A percentile compares a stretch with the other conserved stretches of the same genome.
These are phyloP conservation scores for Arizona elegans DNA, from an alignment of 2,113 vertebrate genomes.

Conservation along the genomic window DNA sequence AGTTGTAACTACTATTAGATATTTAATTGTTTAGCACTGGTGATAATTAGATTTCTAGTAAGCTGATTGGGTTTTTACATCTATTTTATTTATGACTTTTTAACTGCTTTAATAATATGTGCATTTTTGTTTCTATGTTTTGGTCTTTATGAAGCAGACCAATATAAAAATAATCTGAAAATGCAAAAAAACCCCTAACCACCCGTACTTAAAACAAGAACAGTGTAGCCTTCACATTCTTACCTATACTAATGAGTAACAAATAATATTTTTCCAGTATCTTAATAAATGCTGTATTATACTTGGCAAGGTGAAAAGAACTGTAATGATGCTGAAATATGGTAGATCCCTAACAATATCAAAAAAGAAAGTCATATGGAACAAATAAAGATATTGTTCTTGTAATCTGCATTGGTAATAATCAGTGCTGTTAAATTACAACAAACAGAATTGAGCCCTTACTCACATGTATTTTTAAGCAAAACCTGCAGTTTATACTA, in stretches of 20 bases:
- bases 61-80: not conserved
- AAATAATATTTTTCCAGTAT: not conserved
- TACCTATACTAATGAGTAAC: not conserved
- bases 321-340: not conserved
- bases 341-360: not conserved
- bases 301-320: not conserved
- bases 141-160: not conserved
- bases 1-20: not conserved
- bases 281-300: not conserved
- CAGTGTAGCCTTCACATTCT: not conserved
- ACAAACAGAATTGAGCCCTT: not conserved
- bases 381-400: not conserved
- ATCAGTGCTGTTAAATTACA: not conserved
- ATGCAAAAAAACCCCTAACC: not conserved
- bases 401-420: not conserved
- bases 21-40: not conserved
- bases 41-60: not conserved
- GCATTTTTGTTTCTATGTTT: not conserved
- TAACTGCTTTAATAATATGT: not conserved
- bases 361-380: not conserved
- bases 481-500: not conserved
- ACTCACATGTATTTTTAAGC: not conserved
- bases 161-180: not conserved
- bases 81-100: not conserved
- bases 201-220: not conserved